Conservation (phyloP, 2,888 invertebrate genomes). For the Apamea crenata region DNA sequence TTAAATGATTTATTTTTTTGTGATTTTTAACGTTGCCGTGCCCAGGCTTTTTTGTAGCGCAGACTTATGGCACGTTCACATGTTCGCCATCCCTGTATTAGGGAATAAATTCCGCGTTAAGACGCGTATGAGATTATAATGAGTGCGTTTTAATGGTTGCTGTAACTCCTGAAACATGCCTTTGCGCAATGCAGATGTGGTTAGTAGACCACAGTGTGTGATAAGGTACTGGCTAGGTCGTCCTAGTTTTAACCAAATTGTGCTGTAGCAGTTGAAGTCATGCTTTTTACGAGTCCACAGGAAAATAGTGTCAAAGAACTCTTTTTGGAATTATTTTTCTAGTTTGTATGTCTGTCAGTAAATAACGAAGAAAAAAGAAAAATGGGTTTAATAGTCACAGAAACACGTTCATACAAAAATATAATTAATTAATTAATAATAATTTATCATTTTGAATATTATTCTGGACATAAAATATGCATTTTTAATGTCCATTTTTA, state of each 20-base stretch:
- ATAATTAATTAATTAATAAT: background rate
- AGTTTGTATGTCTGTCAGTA: background rate
- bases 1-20: no score
- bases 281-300: background rate
- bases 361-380: no score
- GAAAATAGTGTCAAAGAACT: background rate
- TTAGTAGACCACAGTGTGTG: conserved; percentile 12
- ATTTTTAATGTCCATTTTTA: background rate
- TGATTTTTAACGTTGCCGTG: background rate
- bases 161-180: conserved; percentile 37
- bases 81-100: conserved; percentile 12
- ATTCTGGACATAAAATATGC: background rate
- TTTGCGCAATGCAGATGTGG: conserved; percentile 35
- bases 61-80: background rate
- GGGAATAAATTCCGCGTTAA: conserved; percentile 58
- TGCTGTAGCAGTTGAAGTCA: background rate
- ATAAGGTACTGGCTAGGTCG: background rate
- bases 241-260: conserved; percentile 1
- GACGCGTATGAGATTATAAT: conserved; percentile 60
- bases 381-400: no score
- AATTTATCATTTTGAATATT: background rate
- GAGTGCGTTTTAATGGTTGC: conserved; percentile 56
- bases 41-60: background rate
- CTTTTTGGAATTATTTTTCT: background rate
- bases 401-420: no score